Evolutionary conservation across 2,888 invertebrate genomes (phyloP).

Genomic region (Calameuta idolon): DNA sequence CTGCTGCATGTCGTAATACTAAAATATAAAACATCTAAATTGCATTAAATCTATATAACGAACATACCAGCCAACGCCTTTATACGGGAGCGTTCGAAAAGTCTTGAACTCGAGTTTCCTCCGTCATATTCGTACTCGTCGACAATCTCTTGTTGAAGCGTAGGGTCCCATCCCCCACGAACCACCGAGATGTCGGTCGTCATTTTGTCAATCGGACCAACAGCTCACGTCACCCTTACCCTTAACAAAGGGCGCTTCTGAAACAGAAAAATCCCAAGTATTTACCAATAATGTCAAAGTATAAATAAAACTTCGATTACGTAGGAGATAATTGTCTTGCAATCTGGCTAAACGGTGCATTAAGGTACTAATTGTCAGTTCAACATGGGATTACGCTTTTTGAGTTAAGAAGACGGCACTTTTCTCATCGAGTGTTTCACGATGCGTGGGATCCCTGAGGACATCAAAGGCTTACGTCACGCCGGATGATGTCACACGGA

Average conservation of each 20-base stretch:
- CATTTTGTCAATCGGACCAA: conserved; percentile 73
- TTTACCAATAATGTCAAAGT: conserved; percentile 25
- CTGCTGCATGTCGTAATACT: neutral
- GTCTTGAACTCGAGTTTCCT: conserved; percentile 97
- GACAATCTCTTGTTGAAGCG: conserved; percentile 90
- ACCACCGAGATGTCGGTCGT: conserved; percentile 98
- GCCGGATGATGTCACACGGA: conserved; percentile 56
- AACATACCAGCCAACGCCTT: conserved; percentile 94
- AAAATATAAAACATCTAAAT: neutral
- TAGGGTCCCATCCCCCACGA: conserved; percentile 89
- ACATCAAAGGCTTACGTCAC: conserved; percentile 50
- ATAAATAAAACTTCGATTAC: neutral
- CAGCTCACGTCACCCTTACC: conserved; percentile 57
- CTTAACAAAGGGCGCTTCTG: conserved; percentile 60
- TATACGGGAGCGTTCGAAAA: conserved; percentile 99
- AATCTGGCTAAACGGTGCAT: neutral
- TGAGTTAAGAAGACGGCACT: neutral
- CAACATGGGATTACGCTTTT: neutral
- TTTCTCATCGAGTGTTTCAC: neutral
- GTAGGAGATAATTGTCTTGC: neutral
- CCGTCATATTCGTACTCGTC: conserved; percentile 99
- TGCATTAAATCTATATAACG: neutral
- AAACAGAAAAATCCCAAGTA: conserved; percentile 24
- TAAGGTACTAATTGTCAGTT: neutral
- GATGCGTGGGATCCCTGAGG: neutral